phyloP scores from a whole-genome alignment of 2,113 vertebrate species.

The Todiramphus saurophagus region DNA sequence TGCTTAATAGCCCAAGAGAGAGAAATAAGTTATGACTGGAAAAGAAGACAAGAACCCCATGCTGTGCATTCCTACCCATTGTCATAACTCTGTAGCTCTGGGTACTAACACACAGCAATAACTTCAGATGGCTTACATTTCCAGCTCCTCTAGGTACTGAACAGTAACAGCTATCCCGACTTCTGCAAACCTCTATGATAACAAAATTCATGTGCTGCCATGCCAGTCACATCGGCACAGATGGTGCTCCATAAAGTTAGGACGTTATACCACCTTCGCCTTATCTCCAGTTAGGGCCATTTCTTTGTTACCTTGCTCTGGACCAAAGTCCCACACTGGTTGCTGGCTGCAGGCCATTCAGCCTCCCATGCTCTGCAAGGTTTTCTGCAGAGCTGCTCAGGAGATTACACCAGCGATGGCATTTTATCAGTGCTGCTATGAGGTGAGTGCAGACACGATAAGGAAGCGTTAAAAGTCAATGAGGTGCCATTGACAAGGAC shows the following conservation, averaged over 20 bases:
- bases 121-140: background rate
- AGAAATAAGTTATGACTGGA: background rate
- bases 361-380: background rate
- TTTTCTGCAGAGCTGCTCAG: background rate
- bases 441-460: conserved; percentile 61
- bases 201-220: fast-evolving
- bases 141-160: background rate
- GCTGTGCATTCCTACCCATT: background rate
- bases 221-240: fast-evolving
- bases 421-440: conserved; percentile 72
- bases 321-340: background rate
- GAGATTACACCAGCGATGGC: conserved; percentile 33
- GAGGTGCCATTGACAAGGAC: conserved; percentile 66
- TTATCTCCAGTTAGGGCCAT: fast-evolving
- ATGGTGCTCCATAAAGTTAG: background rate
- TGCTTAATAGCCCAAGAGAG: background rate
- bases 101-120: background rate
- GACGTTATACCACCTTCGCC: fast-evolving
- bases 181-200: background rate
- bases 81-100: background rate
- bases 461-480: conserved; percentile 72
- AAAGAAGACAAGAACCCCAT: fast-evolving
- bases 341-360: background rate
- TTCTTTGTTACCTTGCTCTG: background rate
- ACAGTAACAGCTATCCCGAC: background rate